phyloP scores from a whole-genome alignment of 2,113 vertebrate genomes.

The Cyanocitta stelleri region DNA sequence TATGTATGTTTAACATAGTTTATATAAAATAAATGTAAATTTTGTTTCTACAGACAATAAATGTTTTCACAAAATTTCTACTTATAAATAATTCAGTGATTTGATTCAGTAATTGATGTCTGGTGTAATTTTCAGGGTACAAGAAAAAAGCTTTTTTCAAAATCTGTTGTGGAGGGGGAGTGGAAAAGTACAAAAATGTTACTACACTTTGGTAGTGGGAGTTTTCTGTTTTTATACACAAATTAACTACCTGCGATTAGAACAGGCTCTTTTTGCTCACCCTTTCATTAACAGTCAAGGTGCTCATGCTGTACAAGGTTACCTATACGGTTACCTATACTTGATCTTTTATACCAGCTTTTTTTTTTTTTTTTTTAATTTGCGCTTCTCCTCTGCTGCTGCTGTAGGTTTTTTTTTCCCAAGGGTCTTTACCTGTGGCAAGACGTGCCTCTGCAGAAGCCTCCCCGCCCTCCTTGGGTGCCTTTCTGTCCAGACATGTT shows the following conservation, averaged over 20 bases:
- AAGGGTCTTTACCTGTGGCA: neutral
- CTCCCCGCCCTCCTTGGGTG: neutral
- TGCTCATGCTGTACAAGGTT: neutral
- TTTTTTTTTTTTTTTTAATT: neutral
- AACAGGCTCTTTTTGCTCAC: neutral
- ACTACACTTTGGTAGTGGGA: neutral
- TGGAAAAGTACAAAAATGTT: neutral
- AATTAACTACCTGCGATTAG: neutral
- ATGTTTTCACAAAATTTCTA: constrained; percentile 47
- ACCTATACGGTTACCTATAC: neutral
- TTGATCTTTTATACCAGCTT: neutral
- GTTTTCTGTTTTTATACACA: neutral
- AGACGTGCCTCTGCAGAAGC: neutral
- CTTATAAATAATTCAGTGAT: neutral
- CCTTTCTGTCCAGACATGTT: neutral
- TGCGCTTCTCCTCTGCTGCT: neutral
- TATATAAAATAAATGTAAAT: constrained; percentile 55
- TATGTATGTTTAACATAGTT: constrained; percentile 64
- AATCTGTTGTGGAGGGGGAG: neutral
- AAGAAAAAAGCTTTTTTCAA: neutral
- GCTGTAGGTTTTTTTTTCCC: rapidly evolving
- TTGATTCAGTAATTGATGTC: neutral
- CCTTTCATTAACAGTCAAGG: neutral
- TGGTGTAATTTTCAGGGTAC: neutral
- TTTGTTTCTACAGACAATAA: constrained; percentile 58